Conservation (phyloP, 2,888 invertebrate genomes). For the Cheilosia urbana region DNA sequence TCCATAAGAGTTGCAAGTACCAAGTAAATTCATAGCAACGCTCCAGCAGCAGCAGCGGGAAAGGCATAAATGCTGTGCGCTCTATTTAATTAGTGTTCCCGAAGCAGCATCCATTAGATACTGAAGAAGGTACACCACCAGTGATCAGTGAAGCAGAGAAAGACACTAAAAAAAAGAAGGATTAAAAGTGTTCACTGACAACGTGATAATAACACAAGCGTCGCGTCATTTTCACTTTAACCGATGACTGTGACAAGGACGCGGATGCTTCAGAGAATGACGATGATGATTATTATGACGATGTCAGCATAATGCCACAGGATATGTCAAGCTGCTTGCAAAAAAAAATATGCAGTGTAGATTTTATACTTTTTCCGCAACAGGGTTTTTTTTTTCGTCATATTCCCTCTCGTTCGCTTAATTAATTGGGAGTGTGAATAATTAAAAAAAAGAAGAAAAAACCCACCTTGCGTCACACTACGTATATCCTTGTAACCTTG, state of each 20-base stretch:
- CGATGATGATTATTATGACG: slow-evolving; percentile 48
- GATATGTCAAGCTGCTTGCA: slow-evolving; percentile 40
- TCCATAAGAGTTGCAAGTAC: slow-evolving; percentile 15
- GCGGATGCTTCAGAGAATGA: slow-evolving; percentile 49
- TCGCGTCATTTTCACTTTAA: slow-evolving; percentile 71
- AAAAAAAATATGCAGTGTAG: slow-evolving; percentile 36
- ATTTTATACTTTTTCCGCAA: slow-evolving; percentile 23
- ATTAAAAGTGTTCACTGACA: slow-evolving; percentile 52
- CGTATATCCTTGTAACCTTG: slow-evolving; percentile 66
- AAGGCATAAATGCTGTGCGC: slow-evolving; percentile 25
- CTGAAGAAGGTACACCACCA: slow-evolving; percentile 2
- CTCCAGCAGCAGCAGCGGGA: slow-evolving; percentile 2
- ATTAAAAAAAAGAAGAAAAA: slow-evolving; percentile 47
- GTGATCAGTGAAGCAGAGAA: slow-evolving; percentile 17
- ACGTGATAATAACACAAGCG: slow-evolving; percentile 57
- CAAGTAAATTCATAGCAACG: slow-evolving; percentile 27
- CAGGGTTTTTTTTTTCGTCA: slow-evolving; percentile 18
- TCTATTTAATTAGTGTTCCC: slow-evolving; percentile 66
- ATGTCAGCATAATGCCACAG: slow-evolving; percentile 73
- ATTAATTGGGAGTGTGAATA: slow-evolving; percentile 72
- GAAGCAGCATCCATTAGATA: slow-evolving; percentile 44
- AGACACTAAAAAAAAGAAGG: slow-evolving; percentile 7
- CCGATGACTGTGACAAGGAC: slow-evolving; percentile 73
- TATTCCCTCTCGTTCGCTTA: slow-evolving; percentile 55
- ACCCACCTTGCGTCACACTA: slow-evolving; percentile 49